These are phyloP conservation scores for Drosophila biarmipes DNA, from an alignment of 1,140 invertebrate genomes.

Conservation along the genomic window DNA sequence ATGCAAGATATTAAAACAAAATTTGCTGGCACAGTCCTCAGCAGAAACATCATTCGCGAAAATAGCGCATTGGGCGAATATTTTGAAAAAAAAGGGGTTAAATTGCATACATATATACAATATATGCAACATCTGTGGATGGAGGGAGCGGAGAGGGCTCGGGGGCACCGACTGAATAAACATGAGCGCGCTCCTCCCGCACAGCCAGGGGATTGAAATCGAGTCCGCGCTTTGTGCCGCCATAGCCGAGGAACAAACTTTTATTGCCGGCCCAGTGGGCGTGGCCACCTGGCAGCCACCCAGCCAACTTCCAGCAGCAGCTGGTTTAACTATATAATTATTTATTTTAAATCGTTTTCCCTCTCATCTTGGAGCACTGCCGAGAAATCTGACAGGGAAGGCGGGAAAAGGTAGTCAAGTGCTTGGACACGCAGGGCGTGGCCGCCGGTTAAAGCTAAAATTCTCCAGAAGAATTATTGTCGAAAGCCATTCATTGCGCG, in stretches of 20 bases:
- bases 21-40: no score
- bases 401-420: slow-evolving; percentile 19
- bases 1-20: no score
- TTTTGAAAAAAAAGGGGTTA: no score
- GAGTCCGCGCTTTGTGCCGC: slow-evolving; percentile 50
- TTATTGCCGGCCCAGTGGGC: slow-evolving; percentile 20
- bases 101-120: no score
- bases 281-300: slow-evolving; percentile 18
- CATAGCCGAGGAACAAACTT: slow-evolving; percentile 23
- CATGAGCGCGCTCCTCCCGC: slow-evolving; percentile 57
- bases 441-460: slow-evolving; percentile 1
- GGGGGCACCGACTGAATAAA: slow-evolving; percentile 53
- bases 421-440: slow-evolving; percentile 23
- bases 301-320: slow-evolving; percentile 29
- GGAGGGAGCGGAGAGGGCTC: not conserved
- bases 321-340: slow-evolving; percentile 58
- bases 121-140: not conserved
- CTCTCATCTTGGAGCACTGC: slow-evolving; percentile 17
- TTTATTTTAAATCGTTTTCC: slow-evolving; percentile 63
- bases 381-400: not conserved
- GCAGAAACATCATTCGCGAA: no score
- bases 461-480: not conserved
- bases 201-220: slow-evolving; percentile 57
- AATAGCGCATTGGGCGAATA: no score
- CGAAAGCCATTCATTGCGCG: not conserved